Evolutionary conservation across 2,888 invertebrate genomes (phyloP), one percentile per base, ranked within the genome.

Genomic region (Pammene fasciana): DNA sequence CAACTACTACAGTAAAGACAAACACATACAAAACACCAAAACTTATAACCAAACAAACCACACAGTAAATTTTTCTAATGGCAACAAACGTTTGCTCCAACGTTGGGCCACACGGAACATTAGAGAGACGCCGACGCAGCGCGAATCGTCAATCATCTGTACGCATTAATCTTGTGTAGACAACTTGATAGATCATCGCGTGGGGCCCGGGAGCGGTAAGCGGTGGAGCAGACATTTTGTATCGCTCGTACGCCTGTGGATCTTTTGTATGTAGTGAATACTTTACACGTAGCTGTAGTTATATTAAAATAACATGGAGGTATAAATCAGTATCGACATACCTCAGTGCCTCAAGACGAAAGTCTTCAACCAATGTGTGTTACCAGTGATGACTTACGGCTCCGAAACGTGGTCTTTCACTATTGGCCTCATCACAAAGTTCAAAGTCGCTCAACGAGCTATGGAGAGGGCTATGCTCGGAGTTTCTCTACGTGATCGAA

Each of bases 141-240:
- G 88, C 88, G 83, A 87, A 87, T 91, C 91, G 91, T 92, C 91
- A 89, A 92, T 92, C 92, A 92, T 91, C 90, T 85, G 81, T 83
- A 87, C 90, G 87, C 92, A 92, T 92, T 92, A 90, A 92, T 92
- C 92, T 92, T 91, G 86, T 86, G 91, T 82, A 90, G 92, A 92
- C 92, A 92, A 90, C 87, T 90, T 92, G 92, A 92, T 91, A 91
- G 90, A 90, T 90, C 91, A 91, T 90, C 89, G 88, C 87, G 83
- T 79, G 82, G 84, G 79, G 82, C 74, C 81, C 75, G 78, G 73
- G 81, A 74, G 73, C 72, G 59, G 26, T 74, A 76, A 77, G 48
- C 56, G 18, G 41, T 57, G 70, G 70, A 72, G 67, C 65, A 41
- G 71, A 70, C 56, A 72, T 70, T 45, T 64, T 64, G 41, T 38